Conservation (phyloP, 92 coral and sea anemone genomes). For the Phymanthus crucifer region DNA sequence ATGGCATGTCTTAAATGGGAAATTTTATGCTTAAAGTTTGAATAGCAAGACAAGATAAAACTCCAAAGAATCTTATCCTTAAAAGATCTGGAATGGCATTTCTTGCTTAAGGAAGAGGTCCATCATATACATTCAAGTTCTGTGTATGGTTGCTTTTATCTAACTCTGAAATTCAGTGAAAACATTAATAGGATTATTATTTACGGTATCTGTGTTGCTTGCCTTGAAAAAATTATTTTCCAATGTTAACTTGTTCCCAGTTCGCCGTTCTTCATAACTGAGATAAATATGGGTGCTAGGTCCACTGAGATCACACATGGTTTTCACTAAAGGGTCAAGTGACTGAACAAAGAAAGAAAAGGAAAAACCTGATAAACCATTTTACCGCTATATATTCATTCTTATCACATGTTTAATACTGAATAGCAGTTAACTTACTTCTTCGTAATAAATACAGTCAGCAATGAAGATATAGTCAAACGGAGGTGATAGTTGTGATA, state of each 20-base stretch:
- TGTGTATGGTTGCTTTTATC: too few species aligned
- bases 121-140: too few species aligned
- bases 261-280: conserved; percentile 86
- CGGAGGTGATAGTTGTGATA: conserved; percentile 49
- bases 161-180: too few species aligned
- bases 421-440: too few species aligned
- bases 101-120: too few species aligned
- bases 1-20: too few species aligned
- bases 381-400: not conserved
- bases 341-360: conserved; percentile 49
- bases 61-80: too few species aligned
- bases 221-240: conserved; percentile 83
- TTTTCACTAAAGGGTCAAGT: conserved; percentile 70
- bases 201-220: not conserved
- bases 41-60: not conserved
- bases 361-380: not conserved
- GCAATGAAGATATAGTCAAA: conserved; percentile 77
- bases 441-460: conserved; percentile 90
- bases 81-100: too few species aligned
- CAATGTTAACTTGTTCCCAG: conserved; percentile 78
- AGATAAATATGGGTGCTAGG: conserved; percentile 59
- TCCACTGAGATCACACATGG: conserved; percentile 72
- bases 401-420: not conserved
- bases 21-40: too few species aligned
- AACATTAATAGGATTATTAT: too few species aligned